A percentile compares a stretch with the other conserved stretches of the same genome.
phyloP scores from a whole-genome alignment of 2,113 vertebrate species.

The Actenoides lindsayi region DNA sequence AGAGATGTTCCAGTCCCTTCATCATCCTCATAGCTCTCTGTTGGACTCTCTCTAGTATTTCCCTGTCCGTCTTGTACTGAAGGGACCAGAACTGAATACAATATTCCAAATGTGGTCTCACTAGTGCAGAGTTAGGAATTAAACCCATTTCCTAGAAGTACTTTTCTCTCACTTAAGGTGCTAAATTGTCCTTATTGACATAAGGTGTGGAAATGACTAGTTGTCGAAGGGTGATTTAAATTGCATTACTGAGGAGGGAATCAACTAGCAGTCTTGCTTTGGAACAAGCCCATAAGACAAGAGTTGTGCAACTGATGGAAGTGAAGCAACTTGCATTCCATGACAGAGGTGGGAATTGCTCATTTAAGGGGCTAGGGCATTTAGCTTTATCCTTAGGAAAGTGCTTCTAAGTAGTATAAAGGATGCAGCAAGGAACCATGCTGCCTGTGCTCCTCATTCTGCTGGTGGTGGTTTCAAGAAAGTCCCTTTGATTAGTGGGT shows the following conservation, averaged over 20 bases:
- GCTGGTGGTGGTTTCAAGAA: background rate
- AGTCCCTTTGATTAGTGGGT: background rate
- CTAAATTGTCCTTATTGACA: conserved; percentile 1
- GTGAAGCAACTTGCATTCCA: background rate
- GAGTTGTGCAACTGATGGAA: background rate
- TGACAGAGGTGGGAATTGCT: background rate
- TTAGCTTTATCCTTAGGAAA: background rate
- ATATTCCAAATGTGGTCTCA: too few relatives aligned
- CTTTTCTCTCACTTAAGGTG: background rate
- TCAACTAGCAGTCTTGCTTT: background rate
- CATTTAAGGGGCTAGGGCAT: background rate
- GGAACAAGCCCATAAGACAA: background rate
- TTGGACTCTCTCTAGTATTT: too few relatives aligned
- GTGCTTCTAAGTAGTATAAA: background rate
- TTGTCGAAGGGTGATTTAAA: conserved; percentile 5
- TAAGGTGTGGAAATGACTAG: background rate
- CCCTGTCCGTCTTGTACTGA: too few relatives aligned
- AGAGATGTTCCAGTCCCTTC: too few relatives aligned
- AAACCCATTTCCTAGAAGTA: background rate
- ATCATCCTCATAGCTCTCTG: too few relatives aligned
- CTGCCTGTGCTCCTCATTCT: background rate
- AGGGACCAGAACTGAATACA: too few relatives aligned
- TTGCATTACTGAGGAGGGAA: background rate
- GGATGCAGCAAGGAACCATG: fast-evolving
- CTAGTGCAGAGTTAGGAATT: too few relatives aligned